phyloP scores from a whole-genome alignment of 2,113 vertebrate genomes.

The Zosterops japonicus region DNA sequence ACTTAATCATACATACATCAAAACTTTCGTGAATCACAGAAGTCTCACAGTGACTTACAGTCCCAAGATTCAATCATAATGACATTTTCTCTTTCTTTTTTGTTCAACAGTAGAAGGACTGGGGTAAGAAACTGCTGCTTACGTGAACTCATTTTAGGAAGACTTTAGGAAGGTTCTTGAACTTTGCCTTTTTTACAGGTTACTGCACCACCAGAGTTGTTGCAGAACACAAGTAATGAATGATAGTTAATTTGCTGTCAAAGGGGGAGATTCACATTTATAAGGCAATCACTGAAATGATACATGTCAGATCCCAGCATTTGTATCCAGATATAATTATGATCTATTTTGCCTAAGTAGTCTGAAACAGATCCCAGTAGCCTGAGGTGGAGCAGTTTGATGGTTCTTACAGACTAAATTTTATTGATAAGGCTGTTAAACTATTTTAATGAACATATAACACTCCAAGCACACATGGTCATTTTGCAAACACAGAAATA shows the following conservation, averaged over 20 bases:
- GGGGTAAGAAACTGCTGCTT: neutral
- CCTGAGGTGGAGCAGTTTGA: neutral
- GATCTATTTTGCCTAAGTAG: neutral
- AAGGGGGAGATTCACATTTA: neutral
- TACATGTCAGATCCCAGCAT: neutral
- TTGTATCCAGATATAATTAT: neutral
- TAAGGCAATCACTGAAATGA: neutral
- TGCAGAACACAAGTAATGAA: neutral
- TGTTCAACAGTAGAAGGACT: neutral
- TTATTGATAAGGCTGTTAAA: neutral
- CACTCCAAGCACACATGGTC: constrained; percentile 1
- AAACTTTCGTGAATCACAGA: neutral
- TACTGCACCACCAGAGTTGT: neutral
- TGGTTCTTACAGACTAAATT: neutral
- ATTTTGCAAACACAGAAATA: constrained; percentile 67
- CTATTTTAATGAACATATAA: constrained; percentile 50
- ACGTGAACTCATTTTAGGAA: neutral
- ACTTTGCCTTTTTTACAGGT: neutral
- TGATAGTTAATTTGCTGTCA: neutral
- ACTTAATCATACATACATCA: neutral
- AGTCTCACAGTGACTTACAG: neutral
- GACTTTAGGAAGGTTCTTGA: neutral
- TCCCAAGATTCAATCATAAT: neutral
- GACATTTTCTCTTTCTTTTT: neutral
- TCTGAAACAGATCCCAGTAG: neutral